Percentiles rank a stretch among this genome's conserved stretches.
Evolutionary conservation across 2,113 vertebrate genomes (phyloP).

Genomic region (Daubentonia madagascariensis): DNA sequence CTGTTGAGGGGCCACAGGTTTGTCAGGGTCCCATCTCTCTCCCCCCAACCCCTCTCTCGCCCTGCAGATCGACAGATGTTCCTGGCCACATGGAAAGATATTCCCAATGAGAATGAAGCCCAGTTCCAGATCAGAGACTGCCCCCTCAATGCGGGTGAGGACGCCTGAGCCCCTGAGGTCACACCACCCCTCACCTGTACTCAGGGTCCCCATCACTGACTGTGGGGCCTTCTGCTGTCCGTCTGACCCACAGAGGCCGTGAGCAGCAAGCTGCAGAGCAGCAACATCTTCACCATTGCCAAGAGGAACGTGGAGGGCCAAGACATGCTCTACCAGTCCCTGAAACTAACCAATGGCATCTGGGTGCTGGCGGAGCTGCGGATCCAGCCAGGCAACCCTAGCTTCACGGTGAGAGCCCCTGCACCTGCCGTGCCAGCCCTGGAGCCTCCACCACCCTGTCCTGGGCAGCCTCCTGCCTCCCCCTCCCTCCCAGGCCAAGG

Average conservation of each 20-base stretch:
- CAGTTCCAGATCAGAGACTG: constrained; percentile 98
- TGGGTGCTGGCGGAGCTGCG: constrained; percentile 96
- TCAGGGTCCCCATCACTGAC: neutral
- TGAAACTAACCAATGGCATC: constrained; percentile 96
- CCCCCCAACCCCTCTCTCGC: fast-evolving
- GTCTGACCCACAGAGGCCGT: constrained; percentile 84
- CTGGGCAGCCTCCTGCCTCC: neutral
- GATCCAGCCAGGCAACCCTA: constrained; percentile 91
- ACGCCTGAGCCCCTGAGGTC: fast-evolving
- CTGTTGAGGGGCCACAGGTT: neutral
- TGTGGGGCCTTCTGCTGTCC: no score
- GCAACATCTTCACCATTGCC: constrained; percentile 96
- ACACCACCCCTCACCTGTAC: neutral
- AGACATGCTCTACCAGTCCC: constrained; percentile 99
- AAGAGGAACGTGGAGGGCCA: constrained; percentile 96
- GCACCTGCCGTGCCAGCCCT: neutral
- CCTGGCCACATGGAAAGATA: constrained; percentile 98
- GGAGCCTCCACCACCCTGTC: neutral
- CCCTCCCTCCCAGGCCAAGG: neutral
- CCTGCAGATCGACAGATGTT: constrained; percentile 94
- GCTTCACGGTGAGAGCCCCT: constrained; percentile 86
- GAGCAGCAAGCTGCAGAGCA: constrained; percentile 93
- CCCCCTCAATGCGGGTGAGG: constrained; percentile 92
- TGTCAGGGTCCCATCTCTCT: neutral
- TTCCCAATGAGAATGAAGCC: constrained; percentile 95